A percentile compares a stretch with the other conserved stretches of the same genome.
Conservation (phyloP, 2,888 invertebrate species). For the Cyclophora albipunctata region DNA sequence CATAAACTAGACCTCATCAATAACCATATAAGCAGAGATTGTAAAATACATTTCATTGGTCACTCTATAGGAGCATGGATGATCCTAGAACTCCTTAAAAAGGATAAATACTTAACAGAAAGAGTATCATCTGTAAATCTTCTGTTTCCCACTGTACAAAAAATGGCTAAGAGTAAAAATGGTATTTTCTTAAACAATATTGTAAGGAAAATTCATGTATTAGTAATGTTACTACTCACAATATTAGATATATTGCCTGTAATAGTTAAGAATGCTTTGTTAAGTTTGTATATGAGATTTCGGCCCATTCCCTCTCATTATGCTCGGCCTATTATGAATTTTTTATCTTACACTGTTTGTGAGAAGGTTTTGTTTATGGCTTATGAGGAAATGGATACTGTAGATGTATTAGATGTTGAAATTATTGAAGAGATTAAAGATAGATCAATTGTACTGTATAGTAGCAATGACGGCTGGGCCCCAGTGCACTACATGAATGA, state of each 20-base stretch:
- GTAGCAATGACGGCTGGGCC: conserved; percentile 87
- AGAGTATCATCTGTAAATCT: conserved; percentile 80
- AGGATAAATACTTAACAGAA: conserved; percentile 66
- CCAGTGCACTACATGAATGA: conserved; percentile 82
- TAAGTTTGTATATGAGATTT: conserved; percentile 73
- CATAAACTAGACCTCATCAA: conserved; percentile 88
- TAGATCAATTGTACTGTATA: conserved; percentile 81
- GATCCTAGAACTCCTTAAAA: conserved; percentile 81
- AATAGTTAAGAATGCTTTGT: conserved; percentile 60
- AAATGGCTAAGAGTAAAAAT: conserved; percentile 84
- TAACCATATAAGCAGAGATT: conserved; percentile 80
- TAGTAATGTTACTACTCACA: conserved; percentile 54
- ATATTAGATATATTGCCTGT: conserved; percentile 68
- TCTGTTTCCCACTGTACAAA: conserved; percentile 91
- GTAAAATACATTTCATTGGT: conserved; percentile 87
- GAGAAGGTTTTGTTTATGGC: conserved; percentile 82
- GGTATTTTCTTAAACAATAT: conserved; percentile 81
- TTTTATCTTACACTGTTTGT: conserved; percentile 75
- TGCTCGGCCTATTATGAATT: conserved; percentile 66
- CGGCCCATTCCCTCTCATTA: conserved; percentile 68
- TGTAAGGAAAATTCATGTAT: conserved; percentile 52
- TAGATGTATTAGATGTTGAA: conserved; percentile 79
- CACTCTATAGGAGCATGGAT: conserved; percentile 95
- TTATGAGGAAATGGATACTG: conserved; percentile 86
- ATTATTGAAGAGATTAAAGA: conserved; percentile 79